Base-by-base conservation (phyloP, 2,888 invertebrate species). In the Parnassius orleans region DNA sequence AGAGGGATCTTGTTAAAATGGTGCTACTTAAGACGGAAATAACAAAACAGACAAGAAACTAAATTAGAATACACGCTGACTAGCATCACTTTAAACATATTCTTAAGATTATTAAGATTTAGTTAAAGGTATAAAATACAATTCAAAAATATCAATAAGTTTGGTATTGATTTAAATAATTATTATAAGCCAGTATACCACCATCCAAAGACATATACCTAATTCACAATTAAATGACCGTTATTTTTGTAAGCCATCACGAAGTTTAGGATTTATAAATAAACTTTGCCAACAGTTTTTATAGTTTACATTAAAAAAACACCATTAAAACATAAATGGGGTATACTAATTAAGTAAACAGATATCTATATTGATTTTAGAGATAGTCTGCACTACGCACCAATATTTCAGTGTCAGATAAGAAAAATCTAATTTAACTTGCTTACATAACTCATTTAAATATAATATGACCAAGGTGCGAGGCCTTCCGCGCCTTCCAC, bases 61-160 rank as follows among this genome's bases (percentile, higher is more conserved):
- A 84, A 89, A 86, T 90, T 87, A 87, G 84, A 87, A 84, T 86
- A 85, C 64, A 66, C 57, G 61, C 78, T 84, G 83, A 80, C 82
- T 76, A 73, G 82, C 81, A 84, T 75, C 70, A 66, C 71, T 83
- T 83, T 75, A 75, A 81, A 79, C 78, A 85, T 81, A 79, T 76
- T 78, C 77, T 84, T 78, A 81, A 78, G 77, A 70, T 68, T 72
- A 80, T 78, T 71, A 60, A 65, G 60, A 65, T 66, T 63, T 48
- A 60, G 55, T 66, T 69, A 73, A 74, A 73, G 46, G 63, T 53
- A 65, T 60, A 47, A 50, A 50, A 50, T 7, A 50, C 15, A 14
- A 24, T 50, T 10, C 7, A 47, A 47, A n/a, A 14, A 50, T 50
- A 51, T 53, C 63, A 59, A 53, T 51, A 19, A 14, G 33, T 2